phyloP scores from a whole-genome alignment of 2,888 invertebrate genomes.

The Lasiommata megera region DNA sequence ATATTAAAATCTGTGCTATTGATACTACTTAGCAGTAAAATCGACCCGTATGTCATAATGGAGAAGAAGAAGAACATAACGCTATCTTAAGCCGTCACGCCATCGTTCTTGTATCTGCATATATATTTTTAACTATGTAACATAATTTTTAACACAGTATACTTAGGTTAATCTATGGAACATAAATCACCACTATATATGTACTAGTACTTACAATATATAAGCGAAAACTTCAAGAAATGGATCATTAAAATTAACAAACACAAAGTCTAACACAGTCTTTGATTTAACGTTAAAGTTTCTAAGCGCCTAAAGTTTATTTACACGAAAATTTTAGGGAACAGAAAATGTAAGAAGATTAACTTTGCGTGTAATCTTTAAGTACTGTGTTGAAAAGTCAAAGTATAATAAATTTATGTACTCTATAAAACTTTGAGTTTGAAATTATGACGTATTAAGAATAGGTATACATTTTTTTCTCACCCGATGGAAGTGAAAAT shows the following conservation, averaged over 20 bases:
- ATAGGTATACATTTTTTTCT: too few species aligned
- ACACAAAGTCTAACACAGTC: slow-evolving; percentile 33
- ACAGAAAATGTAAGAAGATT: slow-evolving; percentile 7
- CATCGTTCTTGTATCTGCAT: too few species aligned
- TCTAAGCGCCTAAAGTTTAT: slow-evolving; percentile 20
- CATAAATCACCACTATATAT: background rate
- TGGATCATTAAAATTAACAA: slow-evolving; percentile 15
- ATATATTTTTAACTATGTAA: too few species aligned
- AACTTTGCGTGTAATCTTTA: slow-evolving; percentile 6
- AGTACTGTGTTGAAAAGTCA: background rate
- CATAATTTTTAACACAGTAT: too few species aligned
- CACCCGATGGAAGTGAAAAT: too few species aligned
- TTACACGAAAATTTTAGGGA: slow-evolving; percentile 17
- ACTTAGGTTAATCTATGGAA: slow-evolving; percentile 22
- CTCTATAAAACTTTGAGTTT: background rate
- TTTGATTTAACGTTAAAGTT: slow-evolving; percentile 30
- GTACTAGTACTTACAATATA: background rate
- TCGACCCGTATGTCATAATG: too few species aligned
- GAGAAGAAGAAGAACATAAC: too few species aligned
- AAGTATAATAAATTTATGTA: background rate
- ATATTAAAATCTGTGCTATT: too few species aligned
- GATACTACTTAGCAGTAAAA: too few species aligned
- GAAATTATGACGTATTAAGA: too few species aligned
- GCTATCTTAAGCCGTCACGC: too few species aligned
- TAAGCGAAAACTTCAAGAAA: slow-evolving; percentile 12